Base-by-base conservation (phyloP, 2,113 vertebrate genomes). In the Peromyscus polionotus region DNA sequence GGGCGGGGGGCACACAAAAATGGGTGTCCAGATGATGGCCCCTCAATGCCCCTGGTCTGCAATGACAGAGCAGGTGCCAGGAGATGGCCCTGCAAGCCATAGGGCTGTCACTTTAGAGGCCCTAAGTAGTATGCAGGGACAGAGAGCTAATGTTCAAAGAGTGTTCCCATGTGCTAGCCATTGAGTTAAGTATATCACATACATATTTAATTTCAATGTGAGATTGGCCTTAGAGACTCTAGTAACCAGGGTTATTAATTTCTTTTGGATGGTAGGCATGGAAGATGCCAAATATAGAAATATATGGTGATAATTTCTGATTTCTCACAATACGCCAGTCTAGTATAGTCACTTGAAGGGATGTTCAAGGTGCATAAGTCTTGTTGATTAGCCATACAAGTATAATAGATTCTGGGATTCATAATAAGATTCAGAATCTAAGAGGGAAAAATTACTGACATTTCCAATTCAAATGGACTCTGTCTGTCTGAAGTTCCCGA, bases 201-300 rank as follows among this genome's bases (percentile, higher is more conserved):
- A 28, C 68, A 61, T 67, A 63, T 31, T 95, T 83, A 73, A 92
- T 86, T 84, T 86, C 77, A 61, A 89, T 73, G n/a, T 84, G 63
- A 84, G 4, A 33, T 84, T 97, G 90, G 76, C 88, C 67, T 94
- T 61, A 48, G 93, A 90, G 70, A 84, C 28, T 33, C 31, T 73
- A n/a, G n/a, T 92, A 61, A 70, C 88, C 59, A 26, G 20, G 54
- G 24, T 54, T 54, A 61, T 80, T 90, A 16, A 88, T 97, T 93
- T 93, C 83, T 72, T 75, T 96, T 90, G 61, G 54, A 88, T 84
- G n/a, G 51, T 57, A 13, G 54, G 70, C 36, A n/a, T 19, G 5
- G 16, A 39, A 84, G 73, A n/a, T 76, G n/a, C 42, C 42, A 81
- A 73, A 75, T 36, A 26, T 20, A 59, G 65, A 72, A 70, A 54